phyloP scores from a whole-genome alignment of 1,140 invertebrate genomes.

The Andrena cerasifolii region DNA sequence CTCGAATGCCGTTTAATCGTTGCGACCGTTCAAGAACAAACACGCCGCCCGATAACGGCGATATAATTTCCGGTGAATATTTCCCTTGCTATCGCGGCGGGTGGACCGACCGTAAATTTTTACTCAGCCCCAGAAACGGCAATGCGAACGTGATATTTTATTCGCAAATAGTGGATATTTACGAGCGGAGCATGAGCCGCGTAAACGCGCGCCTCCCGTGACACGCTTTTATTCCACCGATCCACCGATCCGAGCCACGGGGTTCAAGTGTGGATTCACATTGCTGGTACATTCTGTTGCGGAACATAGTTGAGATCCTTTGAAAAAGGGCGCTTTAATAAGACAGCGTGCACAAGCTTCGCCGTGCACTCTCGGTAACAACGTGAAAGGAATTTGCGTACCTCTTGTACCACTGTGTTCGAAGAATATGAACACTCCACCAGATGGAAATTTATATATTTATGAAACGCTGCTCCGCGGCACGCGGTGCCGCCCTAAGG shows the following conservation, averaged over 20 bases:
- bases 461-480: no score
- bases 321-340: no score
- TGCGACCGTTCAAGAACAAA: conserved; percentile 28
- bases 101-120: not conserved
- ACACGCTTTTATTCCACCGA: not conserved
- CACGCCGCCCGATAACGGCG: conserved; percentile 3
- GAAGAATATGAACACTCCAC: no score
- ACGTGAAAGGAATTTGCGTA: no score
- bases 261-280: not conserved
- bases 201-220: not conserved
- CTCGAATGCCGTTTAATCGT: conserved; percentile 8
- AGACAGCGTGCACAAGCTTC: no score
- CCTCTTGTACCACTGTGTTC: no score
- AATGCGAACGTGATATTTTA: conserved; percentile 7
- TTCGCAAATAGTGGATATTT: conserved; percentile 29
- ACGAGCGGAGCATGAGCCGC: not conserved
- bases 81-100: conserved; percentile 11
- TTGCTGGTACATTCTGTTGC: no score
- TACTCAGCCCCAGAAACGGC: not conserved
- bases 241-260: not conserved
- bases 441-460: no score
- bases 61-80: conserved; percentile 31
- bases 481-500: no score
- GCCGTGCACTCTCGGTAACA: no score
- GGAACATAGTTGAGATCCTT: no score